Evolutionary conservation across 2,797 vertebrate species (phyloP).

Genomic region (Onychomys arenicola): DNA sequence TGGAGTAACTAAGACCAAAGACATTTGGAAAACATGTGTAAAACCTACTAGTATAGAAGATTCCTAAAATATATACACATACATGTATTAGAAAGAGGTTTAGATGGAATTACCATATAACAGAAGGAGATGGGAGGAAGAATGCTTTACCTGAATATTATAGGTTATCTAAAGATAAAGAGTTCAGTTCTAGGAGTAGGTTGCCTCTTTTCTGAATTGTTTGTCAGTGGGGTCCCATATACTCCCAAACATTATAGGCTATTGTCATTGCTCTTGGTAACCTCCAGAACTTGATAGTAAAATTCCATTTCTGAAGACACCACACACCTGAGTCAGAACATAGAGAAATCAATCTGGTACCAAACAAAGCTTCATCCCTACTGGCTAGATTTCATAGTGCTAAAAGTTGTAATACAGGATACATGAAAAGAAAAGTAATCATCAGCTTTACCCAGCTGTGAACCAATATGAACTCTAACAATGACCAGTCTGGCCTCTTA

Average conservation of each 20-base stretch:
- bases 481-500: too few relatives aligned
- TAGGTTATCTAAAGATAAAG: neutral
- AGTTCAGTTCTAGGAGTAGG: neutral
- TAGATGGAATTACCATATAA: neutral
- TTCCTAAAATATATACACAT: neutral
- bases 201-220: neutral
- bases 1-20: neutral
- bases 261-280: neutral
- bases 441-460: too few relatives aligned
- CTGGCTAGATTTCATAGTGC: neutral
- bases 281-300: neutral
- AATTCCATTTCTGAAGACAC: neutral
- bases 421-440: neutral
- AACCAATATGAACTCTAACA: neutral
- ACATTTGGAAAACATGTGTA: neutral
- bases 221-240: neutral
- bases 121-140: too few relatives aligned
- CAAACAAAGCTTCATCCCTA: neutral
- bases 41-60: neutral
- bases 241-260: neutral
- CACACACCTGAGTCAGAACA: neutral
- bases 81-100: neutral
- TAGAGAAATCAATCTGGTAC: neutral
- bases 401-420: neutral
- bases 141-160: neutral